Evolutionary conservation across 64 coral and sea anemone genomes (phyloP), one percentile per base, ranked within the genome.

Genomic region (Orbicella faveolata): DNA sequence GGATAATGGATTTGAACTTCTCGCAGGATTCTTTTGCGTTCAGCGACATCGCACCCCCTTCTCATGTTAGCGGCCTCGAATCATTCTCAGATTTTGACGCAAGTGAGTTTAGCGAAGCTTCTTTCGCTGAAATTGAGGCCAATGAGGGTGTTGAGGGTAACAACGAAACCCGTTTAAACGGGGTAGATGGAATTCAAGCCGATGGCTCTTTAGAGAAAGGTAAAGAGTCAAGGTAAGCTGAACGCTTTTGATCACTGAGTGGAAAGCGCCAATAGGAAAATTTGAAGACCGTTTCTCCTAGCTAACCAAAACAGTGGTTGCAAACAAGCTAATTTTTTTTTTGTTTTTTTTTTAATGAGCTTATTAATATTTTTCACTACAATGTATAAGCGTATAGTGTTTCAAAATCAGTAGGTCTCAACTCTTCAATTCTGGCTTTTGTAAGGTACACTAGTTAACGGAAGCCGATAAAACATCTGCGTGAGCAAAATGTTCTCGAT

Each of bases 31-130:
- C 95, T 4, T 93, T 96, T 90, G 95, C 95, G 26, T 93, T 90
- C 61, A 96, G 95, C 73, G 95, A 96, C 69, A 81, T 93, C 23
- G 83, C 74, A 74, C 79, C 87, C 1, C 95, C 95, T 13, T 96
- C 95, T 10, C 95, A 96, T 84, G 91, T 96, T 6, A 96, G 95
- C 75, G 95, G 92, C 3, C 74, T 96, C 7, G 91, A 93, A 62
- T 96, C 95, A 12, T 96, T 96, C 79, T 96, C 95, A 33, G 95
- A 96, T 87, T 90, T 96, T 74, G 95, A 96, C 59, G 92, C 80
- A 67, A 93, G 95, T 77, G 91, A 90, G 15, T 88, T 53, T 57
- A 78, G 75, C 61, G 73, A 88, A 33, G 74, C 52, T 23, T 76
- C 73, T 62, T 88, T 88, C 53, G 73, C 75, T 78, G 87, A 88